phyloP scores from a whole-genome alignment of 2,113 vertebrate genomes.

The Python bivittatus region DNA sequence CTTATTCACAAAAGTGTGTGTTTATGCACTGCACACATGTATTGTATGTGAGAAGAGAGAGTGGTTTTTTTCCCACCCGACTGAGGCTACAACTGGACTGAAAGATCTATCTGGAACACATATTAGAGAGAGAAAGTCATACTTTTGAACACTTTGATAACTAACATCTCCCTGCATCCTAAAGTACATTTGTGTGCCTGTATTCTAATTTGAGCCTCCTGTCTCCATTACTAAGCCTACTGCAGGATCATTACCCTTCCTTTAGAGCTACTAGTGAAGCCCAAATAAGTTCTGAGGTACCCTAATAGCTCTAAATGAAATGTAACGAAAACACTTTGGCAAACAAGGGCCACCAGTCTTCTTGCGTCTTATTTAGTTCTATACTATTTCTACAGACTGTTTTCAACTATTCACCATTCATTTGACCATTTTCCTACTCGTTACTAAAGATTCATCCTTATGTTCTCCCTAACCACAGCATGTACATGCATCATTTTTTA shows the following conservation, averaged over 20 bases:
- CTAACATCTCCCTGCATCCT: background rate
- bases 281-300: background rate
- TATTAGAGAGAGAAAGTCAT: background rate
- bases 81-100: background rate
- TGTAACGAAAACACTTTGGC: background rate
- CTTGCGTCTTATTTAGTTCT: background rate
- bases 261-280: background rate
- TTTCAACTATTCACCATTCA: background rate
- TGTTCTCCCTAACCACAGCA: background rate
- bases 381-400: background rate
- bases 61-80: background rate
- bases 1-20: background rate
- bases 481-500: background rate
- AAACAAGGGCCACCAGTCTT: background rate
- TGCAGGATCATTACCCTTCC: background rate
- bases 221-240: background rate
- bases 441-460: background rate
- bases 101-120: background rate
- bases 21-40: slow-evolving; percentile 16
- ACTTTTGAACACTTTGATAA: background rate
- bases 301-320: background rate
- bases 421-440: background rate
- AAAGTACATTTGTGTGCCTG: background rate
- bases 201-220: background rate
- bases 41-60: background rate